Evolutionary conservation across 2,888 invertebrate genomes (phyloP).

Genomic region (Drosophila pseudotakahashii): DNA sequence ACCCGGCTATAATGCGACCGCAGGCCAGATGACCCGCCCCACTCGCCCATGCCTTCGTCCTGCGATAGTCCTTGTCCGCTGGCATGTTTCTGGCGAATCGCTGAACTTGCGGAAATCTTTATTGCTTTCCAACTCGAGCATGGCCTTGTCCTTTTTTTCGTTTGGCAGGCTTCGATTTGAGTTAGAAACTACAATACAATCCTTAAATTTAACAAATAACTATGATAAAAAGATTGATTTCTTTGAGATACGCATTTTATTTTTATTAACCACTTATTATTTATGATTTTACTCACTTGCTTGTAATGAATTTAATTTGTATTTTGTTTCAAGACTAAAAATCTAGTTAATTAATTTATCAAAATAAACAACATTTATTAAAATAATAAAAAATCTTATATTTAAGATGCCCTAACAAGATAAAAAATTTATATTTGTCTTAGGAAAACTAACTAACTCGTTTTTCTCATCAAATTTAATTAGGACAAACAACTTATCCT

Average conservation of each 20-base stretch:
- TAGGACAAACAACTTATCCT: too few species aligned
- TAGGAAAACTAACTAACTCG: too few species aligned
- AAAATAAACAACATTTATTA: too few species aligned
- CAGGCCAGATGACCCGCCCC: conserved; percentile 24
- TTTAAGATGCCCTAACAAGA: too few species aligned
- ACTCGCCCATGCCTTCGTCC: not conserved
- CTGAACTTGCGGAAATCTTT: conserved; percentile 72
- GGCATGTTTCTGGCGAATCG: conserved; percentile 45
- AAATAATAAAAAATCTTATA: too few species aligned
- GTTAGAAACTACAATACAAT: not conserved
- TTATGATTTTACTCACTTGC: not conserved
- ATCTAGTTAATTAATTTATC: too few species aligned
- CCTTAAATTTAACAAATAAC: not conserved
- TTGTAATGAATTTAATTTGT: not conserved
- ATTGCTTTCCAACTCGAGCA: conserved; percentile 57
- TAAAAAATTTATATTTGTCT: too few species aligned
- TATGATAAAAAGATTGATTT: not conserved
- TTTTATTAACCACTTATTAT: not conserved
- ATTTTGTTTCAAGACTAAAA: too few species aligned
- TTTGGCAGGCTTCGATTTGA: conserved; percentile 7
- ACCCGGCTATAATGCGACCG: conserved; percentile 20
- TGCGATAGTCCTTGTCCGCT: conserved; percentile 6
- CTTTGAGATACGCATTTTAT: too few species aligned
- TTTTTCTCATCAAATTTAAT: too few species aligned
- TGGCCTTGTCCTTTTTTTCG: conserved; percentile 20